Percentiles rank a stretch among this genome's conserved stretches.
Evolutionary conservation across 2,888 invertebrate species (phyloP).

Genomic region (Dilophus febrilis): DNA sequence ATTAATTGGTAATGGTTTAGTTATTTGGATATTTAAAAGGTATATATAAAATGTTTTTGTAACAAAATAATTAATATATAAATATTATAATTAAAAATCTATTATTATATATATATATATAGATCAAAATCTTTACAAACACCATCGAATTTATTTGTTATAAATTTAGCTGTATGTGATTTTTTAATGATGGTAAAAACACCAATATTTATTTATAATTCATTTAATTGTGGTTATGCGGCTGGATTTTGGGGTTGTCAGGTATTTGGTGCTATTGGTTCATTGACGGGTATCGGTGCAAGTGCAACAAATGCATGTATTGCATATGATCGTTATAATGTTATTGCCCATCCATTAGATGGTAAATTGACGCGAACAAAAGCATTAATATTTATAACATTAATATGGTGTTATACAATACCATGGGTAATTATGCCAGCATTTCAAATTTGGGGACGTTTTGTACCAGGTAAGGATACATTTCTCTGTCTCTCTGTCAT

Average conservation of each 20-base stretch:
- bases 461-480: conserved; percentile 54
- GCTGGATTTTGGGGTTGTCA: conserved; percentile 58
- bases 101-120: neutral
- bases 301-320: conserved; percentile 69
- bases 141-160: conserved; percentile 69
- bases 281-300: conserved; percentile 65
- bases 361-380: conserved; percentile 67
- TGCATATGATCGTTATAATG: conserved; percentile 62
- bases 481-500: too few species aligned
- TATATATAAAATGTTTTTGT: conserved; percentile 31
- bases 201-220: conserved; percentile 73
- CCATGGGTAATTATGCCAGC: conserved; percentile 69
- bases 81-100: neutral
- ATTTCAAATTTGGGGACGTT: conserved; percentile 72
- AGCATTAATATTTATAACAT: conserved; percentile 53
- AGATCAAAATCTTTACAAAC: conserved; percentile 27
- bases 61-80: neutral
- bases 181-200: conserved; percentile 78
- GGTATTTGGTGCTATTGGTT: conserved; percentile 56
- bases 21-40: conserved; percentile 70
- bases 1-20: conserved; percentile 64
- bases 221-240: conserved; percentile 60
- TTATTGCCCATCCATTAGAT: conserved; percentile 68
- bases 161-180: conserved; percentile 67
- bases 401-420: conserved; percentile 60